Evolutionary conservation across 2,888 invertebrate genomes (phyloP).

Genomic region (Abrostola triplasia): DNA sequence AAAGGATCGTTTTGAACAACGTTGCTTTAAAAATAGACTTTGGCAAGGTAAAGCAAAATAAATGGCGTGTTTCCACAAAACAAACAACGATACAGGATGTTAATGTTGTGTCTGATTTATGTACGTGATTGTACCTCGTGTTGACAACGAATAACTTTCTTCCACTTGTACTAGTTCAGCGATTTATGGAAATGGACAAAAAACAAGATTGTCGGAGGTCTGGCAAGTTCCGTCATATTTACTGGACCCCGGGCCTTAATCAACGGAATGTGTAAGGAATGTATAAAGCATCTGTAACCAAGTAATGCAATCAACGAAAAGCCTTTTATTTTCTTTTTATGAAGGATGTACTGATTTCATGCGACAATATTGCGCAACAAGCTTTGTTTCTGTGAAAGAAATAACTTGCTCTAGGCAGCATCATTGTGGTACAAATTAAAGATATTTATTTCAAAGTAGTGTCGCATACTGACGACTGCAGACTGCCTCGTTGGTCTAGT

Average conservation of each 20-base stretch:
- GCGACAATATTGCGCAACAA: neutral
- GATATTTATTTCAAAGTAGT: too few species aligned
- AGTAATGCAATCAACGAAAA: constrained; percentile 13
- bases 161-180: constrained; percentile 30
- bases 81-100: constrained; percentile 60
- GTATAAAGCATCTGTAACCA: constrained; percentile 14
- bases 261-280: constrained; percentile 7
- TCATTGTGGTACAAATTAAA: too few species aligned
- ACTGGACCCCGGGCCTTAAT: constrained; percentile 10
- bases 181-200: constrained; percentile 51
- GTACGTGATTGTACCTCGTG: constrained; percentile 45
- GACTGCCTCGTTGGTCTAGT: too few species aligned
- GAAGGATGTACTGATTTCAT: neutral
- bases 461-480: too few species aligned
- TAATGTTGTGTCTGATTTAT: constrained; percentile 61
- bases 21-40: constrained; percentile 64
- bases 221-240: constrained; percentile 23
- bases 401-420: too few species aligned
- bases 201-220: constrained; percentile 21
- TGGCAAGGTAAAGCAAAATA: constrained; percentile 60
- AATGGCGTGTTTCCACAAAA: constrained; percentile 61
- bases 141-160: constrained; percentile 54
- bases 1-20: constrained; percentile 67
- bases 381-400: neutral
- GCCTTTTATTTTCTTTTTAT: too few species aligned